Evolutionary conservation across 2,113 vertebrate genomes (phyloP).

Genomic region (Raja brachyura): DNA sequence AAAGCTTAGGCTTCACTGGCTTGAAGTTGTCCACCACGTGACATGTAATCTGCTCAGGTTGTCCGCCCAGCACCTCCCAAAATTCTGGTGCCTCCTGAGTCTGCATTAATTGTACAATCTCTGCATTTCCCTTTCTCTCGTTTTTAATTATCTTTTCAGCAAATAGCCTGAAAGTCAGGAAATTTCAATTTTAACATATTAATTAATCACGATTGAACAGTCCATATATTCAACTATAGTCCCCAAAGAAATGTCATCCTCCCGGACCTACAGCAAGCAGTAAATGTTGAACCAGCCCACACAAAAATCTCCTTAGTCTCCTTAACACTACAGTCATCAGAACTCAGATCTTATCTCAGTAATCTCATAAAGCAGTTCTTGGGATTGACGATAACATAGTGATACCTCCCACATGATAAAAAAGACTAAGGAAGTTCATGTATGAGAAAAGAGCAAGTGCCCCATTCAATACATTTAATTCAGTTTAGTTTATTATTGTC

Average conservation of each 20-base stretch:
- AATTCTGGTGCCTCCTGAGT: conserved; percentile 77
- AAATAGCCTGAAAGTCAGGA: conserved; percentile 66
- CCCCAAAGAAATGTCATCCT: neutral
- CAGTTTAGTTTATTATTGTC: no score
- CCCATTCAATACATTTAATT: neutral
- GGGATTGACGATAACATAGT: no score
- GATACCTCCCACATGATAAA: neutral
- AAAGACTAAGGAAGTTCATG: neutral
- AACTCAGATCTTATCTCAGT: neutral
- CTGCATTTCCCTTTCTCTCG: conserved; percentile 84
- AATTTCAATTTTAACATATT: accelerated
- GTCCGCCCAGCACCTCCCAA: conserved; percentile 83
- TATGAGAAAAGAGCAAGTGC: conserved; percentile 4
- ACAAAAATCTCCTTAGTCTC: no score
- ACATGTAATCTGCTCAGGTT: conserved; percentile 79
- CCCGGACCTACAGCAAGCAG: neutral
- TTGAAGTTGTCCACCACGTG: conserved; percentile 83
- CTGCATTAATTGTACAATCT: conserved; percentile 71
- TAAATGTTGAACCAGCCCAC: neutral
- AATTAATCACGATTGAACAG: neutral
- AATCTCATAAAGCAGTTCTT: no score
- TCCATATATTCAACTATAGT: neutral
- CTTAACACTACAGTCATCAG: neutral
- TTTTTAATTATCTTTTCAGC: conserved; percentile 97
- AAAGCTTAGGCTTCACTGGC: conserved; percentile 81